phyloP scores from a whole-genome alignment of 2,113 vertebrate species.

The Ceyx cyanopectus region DNA sequence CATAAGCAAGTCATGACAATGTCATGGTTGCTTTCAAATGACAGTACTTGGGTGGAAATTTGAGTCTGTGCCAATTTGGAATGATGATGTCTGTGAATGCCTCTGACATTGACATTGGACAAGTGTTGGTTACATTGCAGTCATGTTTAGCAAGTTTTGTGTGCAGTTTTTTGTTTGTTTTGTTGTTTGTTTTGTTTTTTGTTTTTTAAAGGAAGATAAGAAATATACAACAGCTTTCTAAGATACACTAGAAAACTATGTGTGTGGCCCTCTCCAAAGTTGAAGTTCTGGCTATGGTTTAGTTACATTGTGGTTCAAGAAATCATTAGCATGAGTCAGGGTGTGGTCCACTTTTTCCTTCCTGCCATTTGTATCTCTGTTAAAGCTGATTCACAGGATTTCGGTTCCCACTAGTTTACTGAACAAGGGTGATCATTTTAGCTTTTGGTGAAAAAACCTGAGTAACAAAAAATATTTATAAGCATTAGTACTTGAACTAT shows the following conservation, averaged over 20 bases:
- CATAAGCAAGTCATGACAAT: not conserved
- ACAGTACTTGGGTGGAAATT: not conserved
- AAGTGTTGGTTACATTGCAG: not conserved
- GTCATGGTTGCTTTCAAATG: not conserved
- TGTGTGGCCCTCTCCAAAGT: not conserved
- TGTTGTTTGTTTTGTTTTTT: not conserved
- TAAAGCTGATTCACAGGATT: not conserved
- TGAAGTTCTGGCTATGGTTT: not conserved
- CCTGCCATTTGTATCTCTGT: not conserved
- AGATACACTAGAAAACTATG: accelerated
- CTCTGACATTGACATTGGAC: not conserved
- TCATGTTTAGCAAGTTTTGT: not conserved
- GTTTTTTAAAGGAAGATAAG: not conserved
- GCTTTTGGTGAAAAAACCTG: not conserved
- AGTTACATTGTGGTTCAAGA: not conserved
- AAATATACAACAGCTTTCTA: not conserved
- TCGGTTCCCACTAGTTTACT: not conserved
- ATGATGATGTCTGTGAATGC: accelerated
- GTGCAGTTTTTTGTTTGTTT: not conserved
- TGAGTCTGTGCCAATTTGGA: not conserved
- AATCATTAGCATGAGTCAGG: not conserved
- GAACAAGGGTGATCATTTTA: not conserved
- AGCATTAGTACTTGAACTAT: not conserved
- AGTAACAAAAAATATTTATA: not conserved
- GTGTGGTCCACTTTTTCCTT: not conserved